Conservation (phyloP, 2,113 vertebrate species). For the Coracopsis vasa region DNA sequence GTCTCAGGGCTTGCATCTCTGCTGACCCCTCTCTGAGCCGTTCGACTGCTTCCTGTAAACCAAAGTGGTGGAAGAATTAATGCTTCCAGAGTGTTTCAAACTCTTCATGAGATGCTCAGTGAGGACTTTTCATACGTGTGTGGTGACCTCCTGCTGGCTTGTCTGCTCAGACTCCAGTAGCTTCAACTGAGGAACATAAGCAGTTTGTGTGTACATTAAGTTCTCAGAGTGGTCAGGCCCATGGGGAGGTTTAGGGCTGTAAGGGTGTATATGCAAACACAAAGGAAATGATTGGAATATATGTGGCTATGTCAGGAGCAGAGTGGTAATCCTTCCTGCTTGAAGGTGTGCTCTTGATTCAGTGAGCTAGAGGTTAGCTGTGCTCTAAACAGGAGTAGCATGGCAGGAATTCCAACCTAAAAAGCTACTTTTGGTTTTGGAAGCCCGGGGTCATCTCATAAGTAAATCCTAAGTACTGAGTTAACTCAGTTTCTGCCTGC, state of each 20-base stretch:
- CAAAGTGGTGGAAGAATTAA: not conserved
- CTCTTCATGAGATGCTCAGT: not conserved
- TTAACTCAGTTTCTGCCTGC: not conserved
- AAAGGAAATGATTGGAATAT: not conserved
- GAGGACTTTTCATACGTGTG: not conserved
- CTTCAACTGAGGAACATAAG: not conserved
- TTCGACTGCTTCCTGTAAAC: not conserved
- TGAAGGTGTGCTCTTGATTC: not conserved
- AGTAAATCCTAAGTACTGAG: not conserved
- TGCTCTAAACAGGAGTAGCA: not conserved
- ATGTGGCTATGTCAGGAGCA: not conserved
- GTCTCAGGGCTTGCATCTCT: not conserved
- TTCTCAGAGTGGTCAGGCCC: not conserved
- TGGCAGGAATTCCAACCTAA: not conserved
- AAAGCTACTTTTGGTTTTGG: not conserved
- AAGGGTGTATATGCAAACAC: fast-evolving
- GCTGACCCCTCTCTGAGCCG: not conserved
- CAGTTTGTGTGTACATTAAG: not conserved
- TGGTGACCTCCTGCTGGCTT: not conserved
- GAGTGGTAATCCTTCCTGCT: not conserved
- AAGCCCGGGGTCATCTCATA: not conserved
- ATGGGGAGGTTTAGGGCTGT: not conserved
- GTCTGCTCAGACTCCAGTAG: not conserved
- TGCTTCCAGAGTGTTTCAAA: not conserved
- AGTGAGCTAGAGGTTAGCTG: not conserved